A percentile compares a stretch with the other conserved stretches of the same genome.
These are phyloP conservation scores for Puffinus mauretanicus DNA, from an alignment of 2,113 vertebrate species.

Conservation along the genomic window DNA sequence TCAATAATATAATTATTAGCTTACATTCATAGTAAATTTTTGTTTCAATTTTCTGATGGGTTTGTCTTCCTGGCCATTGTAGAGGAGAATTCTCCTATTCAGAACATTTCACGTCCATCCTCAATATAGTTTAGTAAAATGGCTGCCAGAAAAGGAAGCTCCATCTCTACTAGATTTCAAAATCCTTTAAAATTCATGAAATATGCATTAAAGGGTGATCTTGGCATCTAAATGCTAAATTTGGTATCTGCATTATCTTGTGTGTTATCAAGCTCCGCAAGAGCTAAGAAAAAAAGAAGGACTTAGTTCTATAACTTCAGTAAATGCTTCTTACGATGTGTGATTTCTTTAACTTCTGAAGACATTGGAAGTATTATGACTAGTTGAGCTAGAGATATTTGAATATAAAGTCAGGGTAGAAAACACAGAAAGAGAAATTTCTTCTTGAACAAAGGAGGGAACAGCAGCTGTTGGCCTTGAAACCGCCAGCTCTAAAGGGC, in stretches of 20 bases:
- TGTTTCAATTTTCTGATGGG: neutral
- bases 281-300: neutral
- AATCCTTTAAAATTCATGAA: neutral
- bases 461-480: neutral
- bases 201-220: neutral
- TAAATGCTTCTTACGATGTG: accelerated
- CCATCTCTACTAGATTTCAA: neutral
- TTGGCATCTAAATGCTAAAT: neutral
- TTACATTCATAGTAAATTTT: neutral
- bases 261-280: neutral
- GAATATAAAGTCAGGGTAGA: neutral
- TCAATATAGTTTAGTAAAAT: neutral
- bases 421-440: neutral
- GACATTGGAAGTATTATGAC: neutral
- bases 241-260: neutral
- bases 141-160: neutral
- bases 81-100: neutral
- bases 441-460: neutral
- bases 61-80: neutral
- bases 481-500: neutral
- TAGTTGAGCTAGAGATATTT: neutral
- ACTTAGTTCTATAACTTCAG: neutral
- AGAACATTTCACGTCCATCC: neutral
- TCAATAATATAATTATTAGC: neutral
- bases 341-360: neutral